Base-by-base conservation (phyloP, 2,113 vertebrate species). In the Dermatemys mawii region DNA sequence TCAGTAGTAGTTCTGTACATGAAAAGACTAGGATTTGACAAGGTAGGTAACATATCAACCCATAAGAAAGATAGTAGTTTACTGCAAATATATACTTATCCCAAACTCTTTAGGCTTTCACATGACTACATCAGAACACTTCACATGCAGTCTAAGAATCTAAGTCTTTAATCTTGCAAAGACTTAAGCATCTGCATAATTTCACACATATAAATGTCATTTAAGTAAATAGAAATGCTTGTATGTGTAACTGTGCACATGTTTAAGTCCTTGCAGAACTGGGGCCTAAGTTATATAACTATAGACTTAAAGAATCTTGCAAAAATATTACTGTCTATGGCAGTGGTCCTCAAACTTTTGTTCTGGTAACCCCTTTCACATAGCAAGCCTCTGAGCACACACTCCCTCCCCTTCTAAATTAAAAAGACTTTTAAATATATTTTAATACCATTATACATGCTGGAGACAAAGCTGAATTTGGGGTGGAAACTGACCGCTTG, bases 91-190 rank as follows among this genome's bases (percentile, higher is more conserved):
- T 46, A 84, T 3, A 24, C 17, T 63, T 41, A 10, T 81, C 82
- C 89, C 38, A 63, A 84, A 84, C 6, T 73, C 78, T 84, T 89
- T 22, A n/a, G 80, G 93, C 38, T 22, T 70, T 81, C 81, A 54
- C 63, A 19, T 78, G 38, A 81, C 55, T 63, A 82, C 22, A 73
- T 88, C 63, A 89, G 85, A 96, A 84, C 0, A 1, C 3, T 79
- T 44, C n/a, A 95, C 83, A 38, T 91, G 87, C 87, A 89, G 14
- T 82, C 60, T 89, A 24, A 94, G 27, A 60, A 89, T 49, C 27
- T 60, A 41, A 41, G 38, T 38, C 41, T 75, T 11, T 75, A 22
- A 75, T 75, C 38, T 44, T 75, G 70, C 9, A 44, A 22, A 75
- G 38, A 26, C 51, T 94, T 85, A 80, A 94, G 38, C 13, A 27